Percentiles rank a stretch among this genome's conserved stretches.
These are phyloP conservation scores for Pseudobourletiella spinata DNA, from an alignment of 1,140 invertebrate species.

Conservation along the genomic window DNA sequence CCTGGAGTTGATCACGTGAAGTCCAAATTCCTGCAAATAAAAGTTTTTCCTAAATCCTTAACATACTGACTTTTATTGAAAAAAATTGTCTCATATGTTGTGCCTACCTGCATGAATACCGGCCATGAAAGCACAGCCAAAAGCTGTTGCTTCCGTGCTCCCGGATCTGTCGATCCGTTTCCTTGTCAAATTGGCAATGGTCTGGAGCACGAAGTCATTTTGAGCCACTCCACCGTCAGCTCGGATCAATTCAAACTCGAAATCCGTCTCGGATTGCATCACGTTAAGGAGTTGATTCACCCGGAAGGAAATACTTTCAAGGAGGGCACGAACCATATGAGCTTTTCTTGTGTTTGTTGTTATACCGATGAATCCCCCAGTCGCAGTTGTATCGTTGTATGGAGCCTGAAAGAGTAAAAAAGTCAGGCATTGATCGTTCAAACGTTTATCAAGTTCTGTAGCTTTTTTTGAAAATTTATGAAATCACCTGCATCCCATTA, in stretches of 20 bases:
- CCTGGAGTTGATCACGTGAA: slow-evolving; percentile 53
- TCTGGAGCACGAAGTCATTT: slow-evolving; percentile 82
- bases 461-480: not conserved
- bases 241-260: slow-evolving; percentile 52
- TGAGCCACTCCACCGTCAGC: slow-evolving; percentile 86
- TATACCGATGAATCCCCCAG: slow-evolving; percentile 74
- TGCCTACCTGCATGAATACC: slow-evolving; percentile 47
- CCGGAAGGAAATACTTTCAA: slow-evolving; percentile 80
- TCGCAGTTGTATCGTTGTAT: slow-evolving; percentile 72
- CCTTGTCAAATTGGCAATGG: slow-evolving; percentile 69
- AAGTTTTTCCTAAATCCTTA: not conserved
- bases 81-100: not conserved
- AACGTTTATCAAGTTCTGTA: not conserved
- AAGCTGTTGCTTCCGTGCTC: slow-evolving; percentile 60
- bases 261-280: slow-evolving; percentile 55
- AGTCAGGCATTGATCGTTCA: not conserved
- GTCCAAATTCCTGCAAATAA: slow-evolving; percentile 59
- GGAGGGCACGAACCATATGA: slow-evolving; percentile 69
- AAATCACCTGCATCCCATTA: slow-evolving; percentile 72
- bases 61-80: no score
- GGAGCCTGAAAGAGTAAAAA: slow-evolving; percentile 57
- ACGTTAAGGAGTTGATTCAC: slow-evolving; percentile 65
- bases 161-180: slow-evolving; percentile 59
- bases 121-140: slow-evolving; percentile 70
- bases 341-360: slow-evolving; percentile 64